phyloP scores from a whole-genome alignment of 2,888 invertebrate species.

The Drosophila phalerata region DNA sequence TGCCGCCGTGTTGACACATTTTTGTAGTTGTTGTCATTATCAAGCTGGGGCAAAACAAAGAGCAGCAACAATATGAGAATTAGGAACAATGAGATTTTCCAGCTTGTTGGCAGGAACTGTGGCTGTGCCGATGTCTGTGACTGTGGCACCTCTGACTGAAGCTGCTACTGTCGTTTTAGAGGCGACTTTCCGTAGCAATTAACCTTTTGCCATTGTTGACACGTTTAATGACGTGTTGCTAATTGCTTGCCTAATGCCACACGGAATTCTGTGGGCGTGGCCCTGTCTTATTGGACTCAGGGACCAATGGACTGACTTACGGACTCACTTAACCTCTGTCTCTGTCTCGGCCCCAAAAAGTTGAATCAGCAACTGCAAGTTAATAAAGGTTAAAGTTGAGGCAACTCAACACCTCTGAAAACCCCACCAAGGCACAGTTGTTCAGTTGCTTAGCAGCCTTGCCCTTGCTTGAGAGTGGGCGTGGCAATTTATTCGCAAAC shows the following conservation, averaged over 20 bases:
- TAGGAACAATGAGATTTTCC: slow-evolving; percentile 32
- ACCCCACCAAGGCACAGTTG: slow-evolving; percentile 2
- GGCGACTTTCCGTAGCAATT: slow-evolving; percentile 61
- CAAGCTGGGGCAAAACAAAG: background rate
- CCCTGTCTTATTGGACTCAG: slow-evolving; percentile 43
- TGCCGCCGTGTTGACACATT: slow-evolving; percentile 22
- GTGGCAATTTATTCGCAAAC: slow-evolving; percentile 47
- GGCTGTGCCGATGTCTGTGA: slow-evolving; percentile 4
- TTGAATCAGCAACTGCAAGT: slow-evolving; percentile 20
- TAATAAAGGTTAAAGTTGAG: slow-evolving; percentile 61
- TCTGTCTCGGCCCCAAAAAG: slow-evolving; percentile 15
- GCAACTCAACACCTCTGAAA: slow-evolving; percentile 23
- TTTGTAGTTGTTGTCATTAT: slow-evolving; percentile 5
- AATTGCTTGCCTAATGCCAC: slow-evolving; percentile 62
- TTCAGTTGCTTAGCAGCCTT: background rate
- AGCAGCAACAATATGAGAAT: slow-evolving; percentile 23
- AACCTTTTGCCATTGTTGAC: slow-evolving; percentile 78
- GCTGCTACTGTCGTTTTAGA: slow-evolving; percentile 25
- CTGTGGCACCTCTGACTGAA: slow-evolving; percentile 3
- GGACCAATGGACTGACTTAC: slow-evolving; percentile 12
- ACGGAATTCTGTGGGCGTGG: slow-evolving; percentile 17
- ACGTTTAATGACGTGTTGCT: slow-evolving; percentile 77
- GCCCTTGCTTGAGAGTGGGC: slow-evolving; percentile 9
- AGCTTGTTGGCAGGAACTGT: slow-evolving; percentile 6
- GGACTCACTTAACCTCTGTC: slow-evolving; percentile 28